These are phyloP conservation scores for Axea sp. DNA, from an alignment of 2,888 invertebrate species.

Conservation along the genomic window DNA sequence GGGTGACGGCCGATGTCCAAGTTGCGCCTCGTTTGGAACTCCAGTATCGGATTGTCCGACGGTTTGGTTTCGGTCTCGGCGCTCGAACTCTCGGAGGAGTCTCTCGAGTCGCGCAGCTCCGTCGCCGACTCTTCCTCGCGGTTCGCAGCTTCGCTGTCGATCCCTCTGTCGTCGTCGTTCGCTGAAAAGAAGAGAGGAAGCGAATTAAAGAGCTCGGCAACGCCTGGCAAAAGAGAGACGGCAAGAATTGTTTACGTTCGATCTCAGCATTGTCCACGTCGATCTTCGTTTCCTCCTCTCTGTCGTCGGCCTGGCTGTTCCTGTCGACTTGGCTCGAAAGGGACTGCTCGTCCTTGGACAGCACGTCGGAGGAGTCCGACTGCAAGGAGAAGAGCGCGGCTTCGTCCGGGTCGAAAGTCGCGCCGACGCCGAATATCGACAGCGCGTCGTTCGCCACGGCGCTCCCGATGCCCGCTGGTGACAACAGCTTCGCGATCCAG, in stretches of 20 bases:
- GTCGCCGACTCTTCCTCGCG: no score
- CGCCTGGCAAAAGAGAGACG: no score
- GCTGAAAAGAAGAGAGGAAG: no score
- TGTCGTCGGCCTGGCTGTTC: neutral
- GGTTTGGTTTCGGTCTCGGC: conserved; percentile 61
- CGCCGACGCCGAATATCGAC: conserved; percentile 21
- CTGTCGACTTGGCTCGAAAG: conserved; percentile 13
- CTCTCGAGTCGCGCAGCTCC: conserved; percentile 64
- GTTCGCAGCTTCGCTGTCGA: no score
- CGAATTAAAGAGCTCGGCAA: no score
- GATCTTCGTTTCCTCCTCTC: neutral
- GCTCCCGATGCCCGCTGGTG: conserved; percentile 77
- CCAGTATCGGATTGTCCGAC: conserved; percentile 64
- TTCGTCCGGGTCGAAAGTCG: conserved; percentile 14
- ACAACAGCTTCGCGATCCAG: conserved; percentile 78
- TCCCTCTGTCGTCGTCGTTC: no score
- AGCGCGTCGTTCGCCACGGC: conserved; percentile 67
- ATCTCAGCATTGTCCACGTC: neutral
- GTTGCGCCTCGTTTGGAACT: conserved; percentile 43
- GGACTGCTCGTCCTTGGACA: conserved; percentile 19
- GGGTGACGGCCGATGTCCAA: conserved; percentile 86
- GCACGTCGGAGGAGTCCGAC: conserved; percentile 35
- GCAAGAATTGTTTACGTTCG: no score
- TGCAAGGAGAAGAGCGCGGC: conserved; percentile 18
- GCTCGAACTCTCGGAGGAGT: conserved; percentile 63